phyloP scores from a whole-genome alignment of 2,888 invertebrate species.

The Neoascia interrupta region DNA sequence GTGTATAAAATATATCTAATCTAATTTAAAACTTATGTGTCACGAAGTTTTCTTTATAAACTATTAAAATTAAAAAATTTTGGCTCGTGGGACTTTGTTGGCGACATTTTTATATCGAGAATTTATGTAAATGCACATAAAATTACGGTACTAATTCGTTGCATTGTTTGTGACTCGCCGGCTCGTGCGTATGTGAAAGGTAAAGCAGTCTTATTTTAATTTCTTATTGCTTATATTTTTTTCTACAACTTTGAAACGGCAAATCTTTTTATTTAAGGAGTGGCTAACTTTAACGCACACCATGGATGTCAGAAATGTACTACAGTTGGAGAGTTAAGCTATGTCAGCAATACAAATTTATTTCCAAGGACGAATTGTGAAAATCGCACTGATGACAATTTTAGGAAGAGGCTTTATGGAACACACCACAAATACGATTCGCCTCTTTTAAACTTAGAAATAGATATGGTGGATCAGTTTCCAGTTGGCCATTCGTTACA shows the following conservation, averaged over 20 bases:
- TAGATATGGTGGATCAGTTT: not conserved
- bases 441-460: not conserved
- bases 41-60: too few relatives aligned
- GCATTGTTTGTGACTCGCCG: not conserved
- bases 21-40: too few relatives aligned
- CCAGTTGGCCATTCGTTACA: conserved; percentile 17
- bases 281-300: not conserved
- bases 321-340: not conserved
- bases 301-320: conserved; percentile 5
- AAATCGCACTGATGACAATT: not conserved
- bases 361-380: not conserved
- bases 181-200: conserved; percentile 5
- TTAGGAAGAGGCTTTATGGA: conserved; percentile 1
- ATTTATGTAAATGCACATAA: not conserved
- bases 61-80: too few relatives aligned
- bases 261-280: not conserved
- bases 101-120: too few relatives aligned
- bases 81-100: too few relatives aligned
- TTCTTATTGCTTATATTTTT: too few relatives aligned
- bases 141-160: not conserved
- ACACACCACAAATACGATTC: conserved; percentile 9
- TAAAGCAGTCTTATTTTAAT: not conserved
- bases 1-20: too few relatives aligned
- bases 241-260: too few relatives aligned
- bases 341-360: not conserved